Conservation (phyloP, 2,113 vertebrate genomes). For the Paratilapia polleni region DNA sequence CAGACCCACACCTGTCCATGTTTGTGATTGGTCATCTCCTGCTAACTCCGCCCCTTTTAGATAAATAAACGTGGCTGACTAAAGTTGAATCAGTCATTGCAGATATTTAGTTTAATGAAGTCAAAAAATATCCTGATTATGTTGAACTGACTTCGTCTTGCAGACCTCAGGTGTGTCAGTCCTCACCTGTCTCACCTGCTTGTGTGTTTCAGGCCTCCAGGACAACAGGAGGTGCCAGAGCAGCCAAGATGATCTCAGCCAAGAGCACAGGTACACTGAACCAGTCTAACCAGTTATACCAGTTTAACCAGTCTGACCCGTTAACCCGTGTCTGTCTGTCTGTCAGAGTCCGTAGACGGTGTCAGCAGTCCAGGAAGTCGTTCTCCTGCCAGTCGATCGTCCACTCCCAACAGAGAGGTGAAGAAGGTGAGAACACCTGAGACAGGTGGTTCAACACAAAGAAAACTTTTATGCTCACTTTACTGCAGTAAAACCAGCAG, state of each 20-base stretch:
- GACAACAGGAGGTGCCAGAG: slow-evolving; percentile 43
- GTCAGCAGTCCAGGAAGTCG: slow-evolving; percentile 91
- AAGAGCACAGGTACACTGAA: slow-evolving; percentile 54
- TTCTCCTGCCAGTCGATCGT: slow-evolving; percentile 87
- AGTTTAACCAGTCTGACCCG: neutral
- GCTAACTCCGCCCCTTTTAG: no score
- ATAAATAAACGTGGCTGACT: no score
- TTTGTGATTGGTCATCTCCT: no score
- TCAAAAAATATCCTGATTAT: no score
- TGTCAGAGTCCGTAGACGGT: slow-evolving; percentile 86
- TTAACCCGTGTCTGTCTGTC: slow-evolving; percentile 1
- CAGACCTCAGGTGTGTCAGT: no score
- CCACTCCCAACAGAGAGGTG: slow-evolving; percentile 86
- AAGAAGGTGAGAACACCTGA: slow-evolving; percentile 77
- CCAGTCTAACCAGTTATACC: neutral
- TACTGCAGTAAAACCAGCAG: neutral
- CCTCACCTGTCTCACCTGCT: neutral
- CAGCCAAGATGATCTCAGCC: slow-evolving; percentile 49
- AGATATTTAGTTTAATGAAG: no score
- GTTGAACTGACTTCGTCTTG: no score
- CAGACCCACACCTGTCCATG: no score
- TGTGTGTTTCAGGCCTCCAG: slow-evolving; percentile 32
- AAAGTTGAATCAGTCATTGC: no score
- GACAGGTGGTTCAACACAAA: neutral
- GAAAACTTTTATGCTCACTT: neutral